Conservation (phyloP, 2,888 invertebrate genomes). For the Neelides folsomi region DNA sequence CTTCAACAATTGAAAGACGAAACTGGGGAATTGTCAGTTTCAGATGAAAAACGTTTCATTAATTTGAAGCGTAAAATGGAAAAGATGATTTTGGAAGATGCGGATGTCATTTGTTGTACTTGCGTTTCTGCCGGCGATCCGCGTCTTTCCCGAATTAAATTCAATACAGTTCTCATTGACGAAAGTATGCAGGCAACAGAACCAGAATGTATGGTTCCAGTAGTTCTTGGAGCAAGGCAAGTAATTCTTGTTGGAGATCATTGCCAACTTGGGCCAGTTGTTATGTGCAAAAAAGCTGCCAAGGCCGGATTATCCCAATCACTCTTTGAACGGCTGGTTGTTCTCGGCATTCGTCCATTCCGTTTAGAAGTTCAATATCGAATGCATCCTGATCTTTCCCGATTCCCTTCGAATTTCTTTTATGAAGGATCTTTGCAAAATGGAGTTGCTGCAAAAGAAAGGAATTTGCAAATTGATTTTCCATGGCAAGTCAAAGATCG, state of each 20-base stretch:
- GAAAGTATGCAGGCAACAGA: constrained; percentile 96
- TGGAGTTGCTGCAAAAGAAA: constrained; percentile 85
- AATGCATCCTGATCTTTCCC: constrained; percentile 95
- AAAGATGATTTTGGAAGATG: constrained; percentile 77
- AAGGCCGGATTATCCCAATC: constrained; percentile 93
- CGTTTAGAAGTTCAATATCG: constrained; percentile 95
- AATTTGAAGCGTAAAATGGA: constrained; percentile 82
- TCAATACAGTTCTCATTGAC: constrained; percentile 90
- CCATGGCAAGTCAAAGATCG: constrained; percentile 94
- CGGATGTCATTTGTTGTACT: constrained; percentile 97
- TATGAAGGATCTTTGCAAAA: constrained; percentile 98
- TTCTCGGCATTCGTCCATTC: constrained; percentile 91
- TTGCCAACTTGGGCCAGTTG: constrained; percentile 96
- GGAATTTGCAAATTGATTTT: constrained; percentile 79
- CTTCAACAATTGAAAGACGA: constrained; percentile 94
- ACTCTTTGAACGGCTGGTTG: constrained; percentile 90
- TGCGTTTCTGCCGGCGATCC: constrained; percentile 98
- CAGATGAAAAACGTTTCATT: constrained; percentile 87
- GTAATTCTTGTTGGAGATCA: constrained; percentile 97
- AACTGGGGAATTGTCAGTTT: constrained; percentile 89
- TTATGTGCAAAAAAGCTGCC: constrained; percentile 98
- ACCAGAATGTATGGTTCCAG: constrained; percentile 92
- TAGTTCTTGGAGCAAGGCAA: constrained; percentile 83
- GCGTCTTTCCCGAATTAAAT: constrained; percentile 78
- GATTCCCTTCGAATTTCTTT: constrained; percentile 98